Conservation (phyloP, 2,797 vertebrate species). For the Tangara arthus region DNA sequence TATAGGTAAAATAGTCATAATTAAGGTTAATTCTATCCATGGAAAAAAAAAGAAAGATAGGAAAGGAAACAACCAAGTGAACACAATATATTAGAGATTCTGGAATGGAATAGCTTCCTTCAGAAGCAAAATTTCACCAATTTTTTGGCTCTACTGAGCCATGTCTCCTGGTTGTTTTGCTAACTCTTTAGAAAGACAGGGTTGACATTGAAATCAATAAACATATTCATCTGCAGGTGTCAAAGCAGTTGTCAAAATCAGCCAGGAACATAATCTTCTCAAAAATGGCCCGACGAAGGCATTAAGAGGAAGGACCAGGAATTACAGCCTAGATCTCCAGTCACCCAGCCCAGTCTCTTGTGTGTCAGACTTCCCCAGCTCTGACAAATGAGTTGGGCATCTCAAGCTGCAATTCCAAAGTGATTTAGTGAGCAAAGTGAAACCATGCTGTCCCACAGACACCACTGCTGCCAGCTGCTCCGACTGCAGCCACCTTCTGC, state of each 20-base stretch:
- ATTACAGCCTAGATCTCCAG: background rate
- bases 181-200: background rate
- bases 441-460: background rate
- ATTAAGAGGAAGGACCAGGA: background rate
- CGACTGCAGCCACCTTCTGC: slow-evolving; percentile 48
- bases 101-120: background rate
- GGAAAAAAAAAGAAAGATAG: background rate
- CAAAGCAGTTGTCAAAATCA: background rate
- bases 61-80: background rate
- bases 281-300: background rate
- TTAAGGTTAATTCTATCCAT: background rate
- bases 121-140: background rate
- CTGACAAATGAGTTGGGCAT: background rate
- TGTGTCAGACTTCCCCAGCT: background rate
- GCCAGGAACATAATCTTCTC: background rate
- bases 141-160: background rate
- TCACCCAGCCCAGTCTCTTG: background rate
- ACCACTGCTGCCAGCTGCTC: background rate
- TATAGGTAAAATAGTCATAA: background rate
- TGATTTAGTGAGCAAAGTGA: slow-evolving; percentile 33
- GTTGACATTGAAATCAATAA: background rate
- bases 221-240: background rate
- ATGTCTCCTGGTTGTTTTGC: background rate
- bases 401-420: background rate
- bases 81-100: background rate